Conservation (phyloP, 2,797 vertebrate genomes). For the Enteromius thamalakanensis region DNA sequence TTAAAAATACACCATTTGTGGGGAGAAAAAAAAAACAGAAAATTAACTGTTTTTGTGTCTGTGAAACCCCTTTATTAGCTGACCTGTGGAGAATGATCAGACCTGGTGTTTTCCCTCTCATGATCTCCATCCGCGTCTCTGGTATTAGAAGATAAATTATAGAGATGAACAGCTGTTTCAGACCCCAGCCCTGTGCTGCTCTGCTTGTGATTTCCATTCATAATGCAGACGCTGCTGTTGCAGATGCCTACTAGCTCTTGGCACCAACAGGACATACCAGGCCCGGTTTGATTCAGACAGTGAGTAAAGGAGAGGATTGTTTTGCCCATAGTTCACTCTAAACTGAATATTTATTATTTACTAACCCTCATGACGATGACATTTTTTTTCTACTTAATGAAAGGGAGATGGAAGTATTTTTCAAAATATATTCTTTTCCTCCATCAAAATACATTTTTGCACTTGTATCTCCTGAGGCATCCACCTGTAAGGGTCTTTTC, state of each 20-base stretch:
- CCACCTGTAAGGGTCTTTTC: constrained; percentile 5
- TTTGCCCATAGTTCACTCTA: neutral
- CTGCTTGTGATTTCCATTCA: constrained; percentile 39
- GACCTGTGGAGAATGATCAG: neutral
- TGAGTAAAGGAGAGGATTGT: neutral
- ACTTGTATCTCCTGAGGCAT: neutral
- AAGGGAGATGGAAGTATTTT: neutral
- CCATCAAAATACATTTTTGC: neutral
- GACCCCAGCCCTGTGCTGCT: constrained; percentile 7
- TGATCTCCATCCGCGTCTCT: neutral
- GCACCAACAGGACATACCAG: constrained; percentile 6
- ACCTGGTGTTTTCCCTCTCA: constrained; percentile 11
- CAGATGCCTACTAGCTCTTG: neutral
- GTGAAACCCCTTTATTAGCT: constrained; percentile 8
- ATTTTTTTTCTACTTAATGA: neutral
- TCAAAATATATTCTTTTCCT: neutral
- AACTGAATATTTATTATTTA: neutral
- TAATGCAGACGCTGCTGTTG: constrained; percentile 49
- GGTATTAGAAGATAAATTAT: constrained; percentile 2
- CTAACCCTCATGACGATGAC: neutral
- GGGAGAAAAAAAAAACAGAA: too few relatives aligned
- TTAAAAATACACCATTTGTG: neutral
- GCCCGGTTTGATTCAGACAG: neutral
- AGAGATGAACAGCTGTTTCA: constrained; percentile 50
- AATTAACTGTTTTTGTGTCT: neutral